phyloP scores from a whole-genome alignment of 2,113 vertebrate genomes.

The Geococcyx californianus region DNA sequence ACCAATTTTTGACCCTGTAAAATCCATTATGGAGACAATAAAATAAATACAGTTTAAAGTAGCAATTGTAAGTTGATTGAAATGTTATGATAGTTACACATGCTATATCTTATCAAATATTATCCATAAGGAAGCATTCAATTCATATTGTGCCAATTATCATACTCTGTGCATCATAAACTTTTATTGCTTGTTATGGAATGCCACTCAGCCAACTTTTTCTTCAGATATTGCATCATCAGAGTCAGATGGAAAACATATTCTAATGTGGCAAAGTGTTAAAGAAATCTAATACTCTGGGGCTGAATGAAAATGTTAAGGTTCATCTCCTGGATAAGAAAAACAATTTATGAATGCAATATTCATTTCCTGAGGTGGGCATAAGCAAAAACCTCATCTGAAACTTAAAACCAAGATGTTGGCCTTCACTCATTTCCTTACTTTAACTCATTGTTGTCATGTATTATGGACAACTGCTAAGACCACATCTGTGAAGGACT shows the following conservation, averaged over 20 bases:
- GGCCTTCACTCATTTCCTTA: conserved; percentile 79
- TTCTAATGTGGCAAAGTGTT: conserved; percentile 81
- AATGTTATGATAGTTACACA: conserved; percentile 71
- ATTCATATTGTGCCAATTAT: conserved; percentile 79
- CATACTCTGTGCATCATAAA: conserved; percentile 79
- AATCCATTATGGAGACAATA: conserved; percentile 73
- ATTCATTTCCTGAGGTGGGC: conserved; percentile 83
- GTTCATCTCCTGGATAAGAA: conserved; percentile 80
- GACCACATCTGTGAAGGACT: conserved; percentile 69
- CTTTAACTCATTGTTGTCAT: conserved; percentile 81
- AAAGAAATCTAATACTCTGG: conserved; percentile 80
- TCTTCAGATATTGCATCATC: conserved; percentile 78
- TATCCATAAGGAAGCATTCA: conserved; percentile 79
- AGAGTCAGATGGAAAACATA: conserved; percentile 82
- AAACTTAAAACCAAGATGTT: conserved; percentile 73
- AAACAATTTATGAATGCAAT: conserved; percentile 82
- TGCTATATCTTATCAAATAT: conserved; percentile 77
- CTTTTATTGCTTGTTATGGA: conserved; percentile 80
- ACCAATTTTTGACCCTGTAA: conserved; percentile 71
- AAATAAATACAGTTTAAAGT: conserved; percentile 76
- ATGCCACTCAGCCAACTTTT: conserved; percentile 75
- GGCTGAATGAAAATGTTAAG: conserved; percentile 80
- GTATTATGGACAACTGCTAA: conserved; percentile 62
- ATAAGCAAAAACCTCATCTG: conserved; percentile 75
- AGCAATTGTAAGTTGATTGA: conserved; percentile 65